Evolutionary conservation across 2,113 vertebrate species (phyloP), one percentile per base, ranked within the genome.

Genomic region (Zeus faber): DNA sequence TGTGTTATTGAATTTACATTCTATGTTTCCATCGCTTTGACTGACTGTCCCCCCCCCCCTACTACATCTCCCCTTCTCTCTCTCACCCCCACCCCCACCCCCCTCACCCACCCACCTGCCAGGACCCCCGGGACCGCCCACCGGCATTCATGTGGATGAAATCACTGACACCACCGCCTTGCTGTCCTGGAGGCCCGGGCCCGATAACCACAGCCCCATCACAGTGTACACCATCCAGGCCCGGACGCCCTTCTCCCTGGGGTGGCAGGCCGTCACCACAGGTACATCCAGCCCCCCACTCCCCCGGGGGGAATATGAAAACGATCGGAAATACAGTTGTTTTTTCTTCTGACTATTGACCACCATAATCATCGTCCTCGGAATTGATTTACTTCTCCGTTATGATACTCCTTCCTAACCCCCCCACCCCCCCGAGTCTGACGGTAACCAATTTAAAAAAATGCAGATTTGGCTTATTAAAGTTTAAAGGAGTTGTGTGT

Each of bases 201-300:
- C 92, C 17, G 95, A 99, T 90, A 98, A 98, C 89, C 97, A 95
- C 85, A 99, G 97, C 88, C 97, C 97, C 58, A 89, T 99, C 80
- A 98, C 92, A 1, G 91, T 89, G 72, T 96, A 94, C 29, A 88
- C 91, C 13, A 91, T 98, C 41, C 97, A 98, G 84, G 95, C 94
- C 23, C 89, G 96, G 77, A 99, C 97, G 1, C 97, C 97, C 0
- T 99, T 98, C 86, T 98, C 97, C 1, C 94, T 98, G 74, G 97
- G 96, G 62, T 99, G 97, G 97, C 97, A 99, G 81, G 95, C 93
- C 1, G 94, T 97, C 82, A 94, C 87, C 79, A 98, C 97, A 95
- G 95, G 97, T 99, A 91, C 80, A 86, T 16, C 75, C 81, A n/a
- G n/a, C 62, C 57, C 78, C 76, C 77, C 84, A 79, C 82, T 81